Base-by-base conservation (phyloP, 2,113 vertebrate species). In the Typhlomys cinereus region DNA sequence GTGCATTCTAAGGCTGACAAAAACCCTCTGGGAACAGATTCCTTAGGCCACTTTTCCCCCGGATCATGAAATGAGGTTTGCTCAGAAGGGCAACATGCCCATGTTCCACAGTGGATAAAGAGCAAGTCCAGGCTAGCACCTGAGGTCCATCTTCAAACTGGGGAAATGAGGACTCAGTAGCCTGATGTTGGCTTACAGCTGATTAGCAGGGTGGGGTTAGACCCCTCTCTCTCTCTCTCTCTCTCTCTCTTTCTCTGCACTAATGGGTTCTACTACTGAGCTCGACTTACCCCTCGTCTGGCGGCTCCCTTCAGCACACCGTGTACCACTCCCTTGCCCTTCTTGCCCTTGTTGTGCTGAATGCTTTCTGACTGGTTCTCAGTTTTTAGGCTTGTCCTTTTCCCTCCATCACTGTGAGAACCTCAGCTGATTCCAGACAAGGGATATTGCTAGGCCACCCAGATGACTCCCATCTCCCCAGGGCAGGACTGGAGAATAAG, bases 271-370 rank as follows among this genome's bases (percentile, higher is more conserved):
- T 12, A 64, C 12, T 21, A 4, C 31, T 10, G 59, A 67, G 66
- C 29, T 31, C 29, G 31, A 21, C n/a, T 36, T 64, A n/a, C 46
- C 46, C 54, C 44, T 48, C 3, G 4, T 3, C 23, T 50, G 13
- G 2, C 1, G 14, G 29, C 23, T 57, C n/a, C 29, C 34, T 7
- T 44, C 34, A 6, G 0, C 15, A 0, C 34, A 4, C 1, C 4
- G 17, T 5, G 5, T 21, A 12, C 29, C 10, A 5, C 36, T 46
- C 18, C 0, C 50, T 61, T 31, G 27, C 10, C 39, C 34, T 34
- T 64, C 57, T n/a, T 21, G 67, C 34, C 14, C 75, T 54, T 25
- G 2, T n/a, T 74, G 31, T 69, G 80, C 70, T 31, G 17, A 64
- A 59, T 48, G 66, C 27, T 46, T 79, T 80, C 82, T 90, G 27